A percentile compares a stretch with the other conserved stretches of the same genome.
Evolutionary conservation across 1,140 invertebrate species (phyloP).

Genomic region (Aphelenchoides besseyi): DNA sequence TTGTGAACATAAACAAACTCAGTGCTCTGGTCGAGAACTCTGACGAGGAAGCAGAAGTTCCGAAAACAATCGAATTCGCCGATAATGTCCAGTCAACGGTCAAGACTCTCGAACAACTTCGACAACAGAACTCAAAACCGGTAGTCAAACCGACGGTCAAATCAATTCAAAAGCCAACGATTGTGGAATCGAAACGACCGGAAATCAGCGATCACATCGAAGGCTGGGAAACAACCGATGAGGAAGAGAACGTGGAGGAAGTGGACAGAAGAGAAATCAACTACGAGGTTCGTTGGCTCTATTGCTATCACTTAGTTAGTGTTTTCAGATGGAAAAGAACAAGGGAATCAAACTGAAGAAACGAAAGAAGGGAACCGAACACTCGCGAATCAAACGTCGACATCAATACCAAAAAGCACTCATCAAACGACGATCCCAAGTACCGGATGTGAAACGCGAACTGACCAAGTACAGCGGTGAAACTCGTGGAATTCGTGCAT

Average conservation of each 20-base stretch:
- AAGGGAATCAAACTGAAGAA: constrained; percentile 17
- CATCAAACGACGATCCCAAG: constrained; percentile 19
- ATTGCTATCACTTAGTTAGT: not conserved
- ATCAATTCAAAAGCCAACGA: no score
- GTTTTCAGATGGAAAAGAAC: constrained; percentile 31
- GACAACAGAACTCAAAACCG: not conserved
- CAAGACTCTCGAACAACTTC: not conserved
- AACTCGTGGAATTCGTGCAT: constrained; percentile 25
- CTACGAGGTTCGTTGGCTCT: constrained; percentile 17
- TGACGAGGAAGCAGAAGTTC: constrained; percentile 13
- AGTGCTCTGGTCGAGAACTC: not conserved
- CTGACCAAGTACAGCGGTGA: constrained; percentile 27
- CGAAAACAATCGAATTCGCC: not conserved
- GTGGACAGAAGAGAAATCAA: constrained; percentile 19
- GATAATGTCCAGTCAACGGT: not conserved
- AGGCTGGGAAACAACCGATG: constrained; percentile 11
- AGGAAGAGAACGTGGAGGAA: not conserved
- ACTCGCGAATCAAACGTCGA: constrained; percentile 27
- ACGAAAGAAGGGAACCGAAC: constrained; percentile 21
- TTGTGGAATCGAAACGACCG: not conserved
- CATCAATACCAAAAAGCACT: constrained; percentile 26
- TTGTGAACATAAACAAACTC: constrained; percentile 1
- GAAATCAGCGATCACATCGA: not conserved
- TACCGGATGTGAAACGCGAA: constrained; percentile 27
- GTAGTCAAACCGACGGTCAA: not conserved